phyloP scores from a whole-genome alignment of 2,797 vertebrate species.

The Cyprinodon diabolis region DNA sequence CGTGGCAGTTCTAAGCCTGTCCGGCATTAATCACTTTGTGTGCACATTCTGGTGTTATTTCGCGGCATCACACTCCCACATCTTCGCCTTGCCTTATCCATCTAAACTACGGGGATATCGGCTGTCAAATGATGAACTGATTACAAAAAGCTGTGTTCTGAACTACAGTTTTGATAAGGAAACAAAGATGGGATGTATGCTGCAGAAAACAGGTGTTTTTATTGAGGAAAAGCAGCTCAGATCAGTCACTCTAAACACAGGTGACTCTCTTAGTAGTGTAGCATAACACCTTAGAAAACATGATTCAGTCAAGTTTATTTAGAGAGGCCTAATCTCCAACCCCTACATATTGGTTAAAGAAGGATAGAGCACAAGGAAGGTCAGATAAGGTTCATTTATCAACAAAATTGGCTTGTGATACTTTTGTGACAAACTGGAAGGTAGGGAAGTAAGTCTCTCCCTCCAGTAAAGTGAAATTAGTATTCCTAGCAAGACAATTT shows the following conservation, averaged over 20 bases:
- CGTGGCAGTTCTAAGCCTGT: slow-evolving; percentile 26
- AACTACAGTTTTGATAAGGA: background rate
- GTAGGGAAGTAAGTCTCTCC: too few species aligned
- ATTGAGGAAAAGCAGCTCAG: slow-evolving; percentile 25
- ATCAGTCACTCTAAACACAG: slow-evolving; percentile 50
- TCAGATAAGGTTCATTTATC: slow-evolving; percentile 20
- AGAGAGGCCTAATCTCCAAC: slow-evolving; percentile 48
- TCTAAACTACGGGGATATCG: slow-evolving; percentile 23
- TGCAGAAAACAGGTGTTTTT: slow-evolving; percentile 37
- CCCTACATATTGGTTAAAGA: slow-evolving; percentile 2
- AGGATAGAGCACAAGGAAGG: slow-evolving; percentile 15
- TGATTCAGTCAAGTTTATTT: slow-evolving; percentile 62
- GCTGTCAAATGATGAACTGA: slow-evolving; percentile 27
- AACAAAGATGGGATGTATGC: slow-evolving; percentile 3
- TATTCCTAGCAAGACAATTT: too few species aligned
- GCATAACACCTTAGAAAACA: slow-evolving; percentile 54
- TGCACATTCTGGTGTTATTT: slow-evolving; percentile 43
- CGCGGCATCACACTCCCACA: slow-evolving; percentile 35
- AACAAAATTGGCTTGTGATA: slow-evolving; percentile 21
- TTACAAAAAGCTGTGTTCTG: slow-evolving; percentile 13
- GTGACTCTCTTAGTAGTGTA: slow-evolving; percentile 50
- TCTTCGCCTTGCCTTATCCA: slow-evolving; percentile 37
- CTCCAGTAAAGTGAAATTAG: too few species aligned
- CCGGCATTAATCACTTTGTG: slow-evolving; percentile 50
- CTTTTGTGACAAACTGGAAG: slow-evolving; percentile 20